A percentile compares a stretch with the other conserved stretches of the same genome.
Conservation (phyloP, 2,888 invertebrate species). For the Drosophila mimica region DNA sequence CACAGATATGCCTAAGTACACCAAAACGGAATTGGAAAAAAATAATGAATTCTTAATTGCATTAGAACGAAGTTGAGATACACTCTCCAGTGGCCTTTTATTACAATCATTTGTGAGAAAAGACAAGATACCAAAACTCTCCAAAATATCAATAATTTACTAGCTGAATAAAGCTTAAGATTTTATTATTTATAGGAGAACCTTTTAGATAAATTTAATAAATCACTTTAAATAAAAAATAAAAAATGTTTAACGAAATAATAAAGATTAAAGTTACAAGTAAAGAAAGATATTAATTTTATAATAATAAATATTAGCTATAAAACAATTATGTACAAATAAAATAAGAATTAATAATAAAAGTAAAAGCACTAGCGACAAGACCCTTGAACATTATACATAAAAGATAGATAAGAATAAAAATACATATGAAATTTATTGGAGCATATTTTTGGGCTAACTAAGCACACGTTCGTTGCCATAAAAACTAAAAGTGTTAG, state of each 20-base stretch:
- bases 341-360: background rate
- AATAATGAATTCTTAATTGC: slow-evolving; percentile 60
- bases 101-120: background rate
- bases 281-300: too few species aligned
- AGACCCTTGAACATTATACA: background rate
- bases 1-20: slow-evolving; percentile 50
- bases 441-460: background rate
- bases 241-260: background rate
- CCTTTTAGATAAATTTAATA: background rate
- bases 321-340: background rate
- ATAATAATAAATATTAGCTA: too few species aligned
- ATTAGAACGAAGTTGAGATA: slow-evolving; percentile 37
- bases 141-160: background rate
- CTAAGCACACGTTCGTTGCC: background rate
- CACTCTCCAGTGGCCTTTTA: slow-evolving; percentile 20
- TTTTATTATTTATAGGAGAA: background rate
- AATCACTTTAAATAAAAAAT: background rate
- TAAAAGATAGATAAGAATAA: too few species aligned
- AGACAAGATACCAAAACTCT: background rate
- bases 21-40: slow-evolving; percentile 66
- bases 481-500: background rate
- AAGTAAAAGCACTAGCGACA: background rate
- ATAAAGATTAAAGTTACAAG: background rate
- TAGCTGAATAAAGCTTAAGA: background rate
- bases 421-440: background rate